These are phyloP conservation scores for Halictus rubicundus DNA, from an alignment of 1,140 invertebrate genomes.

Conservation along the genomic window DNA sequence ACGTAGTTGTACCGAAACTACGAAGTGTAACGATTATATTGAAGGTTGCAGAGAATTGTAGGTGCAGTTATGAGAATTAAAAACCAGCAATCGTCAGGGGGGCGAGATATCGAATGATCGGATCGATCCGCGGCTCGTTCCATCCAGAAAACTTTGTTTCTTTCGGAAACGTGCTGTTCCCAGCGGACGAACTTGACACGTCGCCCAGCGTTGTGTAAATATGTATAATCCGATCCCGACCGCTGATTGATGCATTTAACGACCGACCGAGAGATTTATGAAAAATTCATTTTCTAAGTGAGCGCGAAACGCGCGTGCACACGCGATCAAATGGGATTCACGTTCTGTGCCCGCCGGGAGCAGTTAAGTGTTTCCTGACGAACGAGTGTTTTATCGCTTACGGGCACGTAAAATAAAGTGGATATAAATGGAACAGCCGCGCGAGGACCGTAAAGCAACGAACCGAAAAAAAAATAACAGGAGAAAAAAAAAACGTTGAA, in stretches of 20 bases:
- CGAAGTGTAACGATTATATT: too few relatives aligned
- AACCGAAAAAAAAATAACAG: too few relatives aligned
- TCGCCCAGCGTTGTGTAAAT: not conserved
- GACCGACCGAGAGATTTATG: not conserved
- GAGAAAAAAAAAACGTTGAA: not conserved
- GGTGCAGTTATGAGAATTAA: too few relatives aligned
- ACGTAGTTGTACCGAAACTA: too few relatives aligned
- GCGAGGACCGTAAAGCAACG: conserved; percentile 16
- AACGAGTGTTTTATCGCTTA: conserved; percentile 48
- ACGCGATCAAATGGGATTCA: conserved; percentile 22
- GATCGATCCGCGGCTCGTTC: too few relatives aligned
- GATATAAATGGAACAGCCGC: conserved; percentile 36
- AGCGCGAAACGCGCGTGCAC: not conserved
- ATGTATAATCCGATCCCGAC: not conserved
- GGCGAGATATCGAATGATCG: too few relatives aligned
- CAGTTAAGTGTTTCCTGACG: conserved; percentile 34
- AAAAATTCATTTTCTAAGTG: conserved; percentile 1
- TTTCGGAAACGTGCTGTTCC: too few relatives aligned
- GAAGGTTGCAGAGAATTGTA: too few relatives aligned
- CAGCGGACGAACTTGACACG: too few relatives aligned
- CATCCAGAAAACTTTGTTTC: too few relatives aligned
- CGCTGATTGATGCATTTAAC: not conserved
- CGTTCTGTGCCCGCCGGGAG: not conserved
- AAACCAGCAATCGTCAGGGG: too few relatives aligned
- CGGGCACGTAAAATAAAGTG: conserved; percentile 42